These are phyloP conservation scores for Fulmarus glacialis DNA, from an alignment of 2,113 vertebrate genomes.

Conservation along the genomic window DNA sequence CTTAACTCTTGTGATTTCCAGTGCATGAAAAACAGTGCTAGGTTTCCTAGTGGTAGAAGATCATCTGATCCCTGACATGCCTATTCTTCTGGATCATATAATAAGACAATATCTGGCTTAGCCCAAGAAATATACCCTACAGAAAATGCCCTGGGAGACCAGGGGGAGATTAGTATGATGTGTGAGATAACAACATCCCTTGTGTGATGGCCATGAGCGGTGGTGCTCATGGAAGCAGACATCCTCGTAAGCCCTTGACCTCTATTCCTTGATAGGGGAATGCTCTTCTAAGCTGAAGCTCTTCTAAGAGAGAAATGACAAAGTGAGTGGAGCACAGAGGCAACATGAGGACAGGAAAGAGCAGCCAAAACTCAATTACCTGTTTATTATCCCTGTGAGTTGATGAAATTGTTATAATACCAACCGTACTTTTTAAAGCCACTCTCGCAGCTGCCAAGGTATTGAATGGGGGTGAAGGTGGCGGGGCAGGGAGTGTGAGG, in stretches of 20 bases:
- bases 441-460: background rate
- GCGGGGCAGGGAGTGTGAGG: too few species aligned
- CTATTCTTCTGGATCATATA: background rate
- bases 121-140: background rate
- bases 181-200: background rate
- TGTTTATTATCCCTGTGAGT: background rate
- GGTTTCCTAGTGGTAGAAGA: background rate
- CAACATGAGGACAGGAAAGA: background rate
- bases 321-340: background rate
- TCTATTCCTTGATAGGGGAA: background rate
- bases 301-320: background rate
- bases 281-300: background rate
- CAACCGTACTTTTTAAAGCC: background rate
- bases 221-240: background rate
- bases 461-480: background rate
- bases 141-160: background rate
- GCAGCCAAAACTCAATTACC: background rate
- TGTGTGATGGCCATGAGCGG: background rate
- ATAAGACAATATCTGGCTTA: background rate
- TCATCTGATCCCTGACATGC: background rate
- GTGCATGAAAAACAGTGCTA: background rate
- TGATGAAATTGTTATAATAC: background rate
- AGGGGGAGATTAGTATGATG: rapidly evolving
- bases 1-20: background rate
- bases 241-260: background rate